Evolutionary conservation across 2,888 invertebrate genomes (phyloP), one percentile per base, ranked within the genome.

Genomic region (Andrena bicolor): DNA sequence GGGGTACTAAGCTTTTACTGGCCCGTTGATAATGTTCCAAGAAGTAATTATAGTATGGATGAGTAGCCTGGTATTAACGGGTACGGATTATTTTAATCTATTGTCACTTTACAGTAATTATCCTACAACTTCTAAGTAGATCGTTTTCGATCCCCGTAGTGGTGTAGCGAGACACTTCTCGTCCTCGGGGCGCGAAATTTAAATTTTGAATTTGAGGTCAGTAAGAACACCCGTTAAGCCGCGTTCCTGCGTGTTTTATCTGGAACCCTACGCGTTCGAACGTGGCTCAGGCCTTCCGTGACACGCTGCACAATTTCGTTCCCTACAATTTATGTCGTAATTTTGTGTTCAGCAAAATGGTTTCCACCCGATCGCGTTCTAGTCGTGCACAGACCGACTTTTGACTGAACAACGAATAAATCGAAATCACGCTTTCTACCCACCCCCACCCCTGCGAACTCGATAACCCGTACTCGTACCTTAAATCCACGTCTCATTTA

Each of bases 11-110:
- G 63, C 61, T 82, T 82, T 76, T 63, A 69, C 82, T 76, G 64
- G 63, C 23, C 49, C 13, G 66, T 75, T 76, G 83, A 58, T 41
- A 72, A 60, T 53, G 64, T 60, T 82, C 81, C 81, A 80, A 80
- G 66, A 61, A 63, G 30, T 80, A 72, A 80, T 80, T 80, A 32
- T 71, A 48, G 66, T 41, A 63, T 61, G 66, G 30, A 66, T 66
- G 66, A 32, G 53, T 64, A 20, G 26, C n/a, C 41, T 28, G 51
- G 53, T 77, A 74, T 74, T n/a, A 74, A 3, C 8, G 66, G 53
- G 64, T 63, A 26, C 16, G 28, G 53, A 80, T 65, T 20, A 28
- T 26, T 10, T 41, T 61, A 53, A 53, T 80, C 49, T 65, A 7
- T 61, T 28, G 10, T 58, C 51, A 20, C 3, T 51, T 74, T 60